Percentiles rank a stretch among this genome's conserved stretches.
phyloP scores from a whole-genome alignment of 1,140 invertebrate species.

The Conus ventricosus region DNA sequence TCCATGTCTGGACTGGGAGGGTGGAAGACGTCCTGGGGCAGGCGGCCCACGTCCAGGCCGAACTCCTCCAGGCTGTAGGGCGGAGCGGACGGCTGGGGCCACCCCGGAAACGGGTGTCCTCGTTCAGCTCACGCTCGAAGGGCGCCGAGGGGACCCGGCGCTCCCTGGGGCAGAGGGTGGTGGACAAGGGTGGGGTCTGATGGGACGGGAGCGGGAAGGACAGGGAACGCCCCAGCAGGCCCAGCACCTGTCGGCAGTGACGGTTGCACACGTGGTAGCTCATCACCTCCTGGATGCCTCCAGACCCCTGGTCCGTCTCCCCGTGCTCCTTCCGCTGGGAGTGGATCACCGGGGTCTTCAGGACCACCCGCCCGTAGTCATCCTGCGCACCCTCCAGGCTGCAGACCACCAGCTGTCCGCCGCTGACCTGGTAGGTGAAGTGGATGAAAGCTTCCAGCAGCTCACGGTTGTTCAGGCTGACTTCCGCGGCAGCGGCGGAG shows the following conservation, averaged over 20 bases:
- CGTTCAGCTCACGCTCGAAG: neutral
- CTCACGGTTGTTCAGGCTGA: conserved; percentile 15
- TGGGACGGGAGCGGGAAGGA: neutral
- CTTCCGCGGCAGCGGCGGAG: neutral
- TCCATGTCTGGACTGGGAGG: neutral
- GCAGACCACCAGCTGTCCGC: conserved; percentile 44
- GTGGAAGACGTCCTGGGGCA: neutral
- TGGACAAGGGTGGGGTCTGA: neutral
- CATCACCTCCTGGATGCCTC: conserved; percentile 40
- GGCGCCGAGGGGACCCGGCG: conserved; percentile 11
- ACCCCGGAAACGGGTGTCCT: neutral
- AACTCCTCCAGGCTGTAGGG: conserved; percentile 18
- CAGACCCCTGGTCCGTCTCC: conserved; percentile 32
- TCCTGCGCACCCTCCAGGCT: conserved; percentile 43
- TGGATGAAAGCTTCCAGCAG: conserved; percentile 44
- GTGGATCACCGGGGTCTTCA: conserved; percentile 46
- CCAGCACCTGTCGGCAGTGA: conserved; percentile 23
- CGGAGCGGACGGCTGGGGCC: neutral
- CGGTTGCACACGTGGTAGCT: conserved; percentile 39
- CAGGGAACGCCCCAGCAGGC: neutral
- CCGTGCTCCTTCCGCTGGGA: conserved; percentile 37
- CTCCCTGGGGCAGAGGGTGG: neutral
- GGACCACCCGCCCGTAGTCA: conserved; percentile 12
- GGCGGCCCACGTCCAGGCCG: neutral
- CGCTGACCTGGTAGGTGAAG: conserved; percentile 40